Evolutionary conservation across 1,140 invertebrate genomes (phyloP).

Genomic region (Dendroctonus valens): DNA sequence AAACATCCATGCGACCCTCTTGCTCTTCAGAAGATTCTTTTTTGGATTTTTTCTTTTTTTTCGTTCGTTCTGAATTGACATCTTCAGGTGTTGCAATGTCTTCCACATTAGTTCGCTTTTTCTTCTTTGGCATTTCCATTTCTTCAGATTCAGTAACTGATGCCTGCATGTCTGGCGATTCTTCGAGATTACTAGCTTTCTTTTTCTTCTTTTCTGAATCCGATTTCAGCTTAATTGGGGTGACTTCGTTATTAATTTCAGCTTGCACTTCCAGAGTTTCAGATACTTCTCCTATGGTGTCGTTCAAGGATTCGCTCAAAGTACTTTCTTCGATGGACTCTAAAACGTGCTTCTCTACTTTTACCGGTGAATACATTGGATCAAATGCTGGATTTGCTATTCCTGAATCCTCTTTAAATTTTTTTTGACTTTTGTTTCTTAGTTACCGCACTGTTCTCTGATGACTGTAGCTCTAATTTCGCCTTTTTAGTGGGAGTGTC

Average conservation of each 20-base stretch:
- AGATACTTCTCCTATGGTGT: conserved; percentile 9
- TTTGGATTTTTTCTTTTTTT: conserved; percentile 32
- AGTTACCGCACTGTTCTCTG: conserved; percentile 11
- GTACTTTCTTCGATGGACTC: conserved; percentile 38
- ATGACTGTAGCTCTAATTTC: conserved; percentile 14
- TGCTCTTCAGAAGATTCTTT: background rate
- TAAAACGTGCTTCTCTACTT: conserved; percentile 40
- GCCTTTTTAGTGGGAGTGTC: conserved; percentile 28
- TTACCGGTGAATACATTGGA: conserved; percentile 32
- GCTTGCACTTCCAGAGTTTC: conserved; percentile 26
- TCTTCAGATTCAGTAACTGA: conserved; percentile 2
- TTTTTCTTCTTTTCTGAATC: conserved; percentile 23
- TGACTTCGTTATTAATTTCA: conserved; percentile 23
- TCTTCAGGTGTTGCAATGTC: conserved; percentile 2
- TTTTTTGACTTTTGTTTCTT: conserved; percentile 30
- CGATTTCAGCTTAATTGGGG: conserved; percentile 3
- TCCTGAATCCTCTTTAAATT: conserved; percentile 26
- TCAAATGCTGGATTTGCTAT: conserved; percentile 43
- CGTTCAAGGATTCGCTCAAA: conserved; percentile 12
- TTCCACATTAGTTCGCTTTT: conserved; percentile 5
- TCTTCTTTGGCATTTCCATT: background rate
- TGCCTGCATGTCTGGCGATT: too few species aligned
- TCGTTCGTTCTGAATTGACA: conserved; percentile 18
- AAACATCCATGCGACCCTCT: too few species aligned
- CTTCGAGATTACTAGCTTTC: background rate